Conservation (phyloP, 2,888 invertebrate species). For the Leptinotarsa haldemani region DNA sequence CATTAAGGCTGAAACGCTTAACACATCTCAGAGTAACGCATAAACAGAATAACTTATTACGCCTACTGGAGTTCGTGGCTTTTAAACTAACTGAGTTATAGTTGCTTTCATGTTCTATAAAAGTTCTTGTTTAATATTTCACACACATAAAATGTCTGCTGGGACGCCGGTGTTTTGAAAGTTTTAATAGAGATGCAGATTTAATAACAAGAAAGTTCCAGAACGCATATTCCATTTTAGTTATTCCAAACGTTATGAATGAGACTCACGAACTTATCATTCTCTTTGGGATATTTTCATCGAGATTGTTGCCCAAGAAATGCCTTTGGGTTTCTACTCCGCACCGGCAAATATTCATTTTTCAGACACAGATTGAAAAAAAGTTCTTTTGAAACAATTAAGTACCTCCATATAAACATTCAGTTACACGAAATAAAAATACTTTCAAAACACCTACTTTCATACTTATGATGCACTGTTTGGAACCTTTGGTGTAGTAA, state of each 20-base stretch:
- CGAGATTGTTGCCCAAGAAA: background rate
- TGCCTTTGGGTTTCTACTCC: background rate
- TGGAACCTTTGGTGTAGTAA: too few species aligned
- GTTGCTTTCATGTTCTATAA: slow-evolving; percentile 44
- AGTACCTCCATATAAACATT: too few species aligned
- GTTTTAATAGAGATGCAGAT: slow-evolving; percentile 45
- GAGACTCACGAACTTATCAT: background rate
- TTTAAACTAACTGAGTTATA: slow-evolving; percentile 46
- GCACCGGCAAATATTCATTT: background rate
- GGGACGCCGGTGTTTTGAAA: slow-evolving; percentile 40
- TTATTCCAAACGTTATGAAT: slow-evolving; percentile 19
- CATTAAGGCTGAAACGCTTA: slow-evolving; percentile 40
- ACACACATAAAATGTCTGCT: slow-evolving; percentile 43
- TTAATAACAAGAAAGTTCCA: slow-evolving; percentile 42
- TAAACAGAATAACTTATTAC: slow-evolving; percentile 49
- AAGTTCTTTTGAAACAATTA: background rate
- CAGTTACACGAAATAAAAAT: too few species aligned
- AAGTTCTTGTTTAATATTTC: slow-evolving; percentile 47
- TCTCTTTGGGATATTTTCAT: slow-evolving; percentile 1
- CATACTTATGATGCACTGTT: too few species aligned
- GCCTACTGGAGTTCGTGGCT: slow-evolving; percentile 41
- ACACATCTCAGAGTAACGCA: slow-evolving; percentile 43
- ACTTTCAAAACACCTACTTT: too few species aligned
- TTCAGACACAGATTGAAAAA: background rate
- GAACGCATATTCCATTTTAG: slow-evolving; percentile 22